These are phyloP conservation scores for Balaenoptera acutorostrata DNA, from an alignment of 2,113 vertebrate species.

Conservation along the genomic window DNA sequence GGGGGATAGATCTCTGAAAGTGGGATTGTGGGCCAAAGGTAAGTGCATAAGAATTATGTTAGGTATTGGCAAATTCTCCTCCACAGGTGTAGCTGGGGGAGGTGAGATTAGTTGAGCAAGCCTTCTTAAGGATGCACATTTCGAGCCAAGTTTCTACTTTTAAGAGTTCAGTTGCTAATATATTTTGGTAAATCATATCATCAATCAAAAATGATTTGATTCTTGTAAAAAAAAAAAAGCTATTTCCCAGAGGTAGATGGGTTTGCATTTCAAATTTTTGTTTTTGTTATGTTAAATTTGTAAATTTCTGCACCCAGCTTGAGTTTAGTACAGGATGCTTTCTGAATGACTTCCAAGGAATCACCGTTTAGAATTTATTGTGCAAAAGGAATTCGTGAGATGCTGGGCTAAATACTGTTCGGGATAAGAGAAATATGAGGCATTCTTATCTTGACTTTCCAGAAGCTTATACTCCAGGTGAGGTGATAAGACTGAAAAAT, in stretches of 20 bases:
- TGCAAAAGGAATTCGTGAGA: background rate
- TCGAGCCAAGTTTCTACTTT: background rate
- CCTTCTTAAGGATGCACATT: background rate
- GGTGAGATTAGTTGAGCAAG: background rate
- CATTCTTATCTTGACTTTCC: background rate
- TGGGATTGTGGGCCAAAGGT: background rate
- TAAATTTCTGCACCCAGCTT: background rate
- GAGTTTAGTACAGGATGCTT: background rate
- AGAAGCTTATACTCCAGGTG: background rate
- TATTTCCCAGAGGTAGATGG: background rate
- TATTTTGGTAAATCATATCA: background rate
- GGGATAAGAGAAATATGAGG: background rate
- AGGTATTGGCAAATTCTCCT: background rate
- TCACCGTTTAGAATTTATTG: background rate
- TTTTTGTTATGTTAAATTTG: background rate
- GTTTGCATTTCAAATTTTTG: background rate
- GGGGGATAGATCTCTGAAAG: background rate
- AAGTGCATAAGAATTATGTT: background rate
- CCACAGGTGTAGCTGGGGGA: background rate
- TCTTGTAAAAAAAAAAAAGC: background rate
- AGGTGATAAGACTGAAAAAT: background rate
- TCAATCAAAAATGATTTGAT: conserved; percentile 4
- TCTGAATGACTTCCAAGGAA: background rate
- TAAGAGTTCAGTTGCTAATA: background rate
- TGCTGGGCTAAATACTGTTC: background rate